phyloP scores from a whole-genome alignment of 1,140 invertebrate genomes.

The Parapsyche elsis region DNA sequence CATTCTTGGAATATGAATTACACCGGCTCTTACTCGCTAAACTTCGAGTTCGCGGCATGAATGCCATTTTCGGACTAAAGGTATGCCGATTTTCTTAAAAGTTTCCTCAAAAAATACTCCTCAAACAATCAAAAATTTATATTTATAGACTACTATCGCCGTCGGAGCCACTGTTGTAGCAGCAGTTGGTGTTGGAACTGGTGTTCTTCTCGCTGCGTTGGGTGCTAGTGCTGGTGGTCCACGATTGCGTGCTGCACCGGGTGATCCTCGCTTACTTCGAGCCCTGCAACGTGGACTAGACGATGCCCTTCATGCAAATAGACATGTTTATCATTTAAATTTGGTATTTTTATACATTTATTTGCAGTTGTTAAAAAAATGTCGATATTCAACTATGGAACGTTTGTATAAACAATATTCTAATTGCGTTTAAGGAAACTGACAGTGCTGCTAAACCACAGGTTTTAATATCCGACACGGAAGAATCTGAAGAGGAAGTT shows the following conservation, averaged over 20 bases:
- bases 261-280: conserved; percentile 46
- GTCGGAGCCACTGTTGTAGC: conserved; percentile 74
- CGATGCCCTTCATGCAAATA: conserved; percentile 50
- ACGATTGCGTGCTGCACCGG: conserved; percentile 46
- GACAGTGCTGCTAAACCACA: conserved; percentile 45
- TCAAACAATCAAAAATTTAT: background rate
- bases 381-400: background rate
- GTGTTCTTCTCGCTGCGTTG: conserved; percentile 51
- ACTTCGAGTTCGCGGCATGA: conserved; percentile 92
- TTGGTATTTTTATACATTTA: conserved; percentile 27
- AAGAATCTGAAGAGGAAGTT: conserved; percentile 79
- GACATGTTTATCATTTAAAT: conserved; percentile 52
- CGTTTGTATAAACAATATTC: background rate
- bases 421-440: conserved; percentile 46
- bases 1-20: conserved; percentile 96
- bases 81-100: conserved; percentile 62
- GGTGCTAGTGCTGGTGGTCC: conserved; percentile 46
- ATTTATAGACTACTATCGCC: conserved; percentile 78
- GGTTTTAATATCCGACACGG: conserved; percentile 69
- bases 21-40: conserved; percentile 93
- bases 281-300: conserved; percentile 48
- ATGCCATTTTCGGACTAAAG: conserved; percentile 88
- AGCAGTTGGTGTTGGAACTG: conserved; percentile 53
- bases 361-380: background rate
- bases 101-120: background rate